A percentile compares a stretch with the other conserved stretches of the same genome.
Conservation (phyloP, 1,140 invertebrate genomes). For the Samia ricini region DNA sequence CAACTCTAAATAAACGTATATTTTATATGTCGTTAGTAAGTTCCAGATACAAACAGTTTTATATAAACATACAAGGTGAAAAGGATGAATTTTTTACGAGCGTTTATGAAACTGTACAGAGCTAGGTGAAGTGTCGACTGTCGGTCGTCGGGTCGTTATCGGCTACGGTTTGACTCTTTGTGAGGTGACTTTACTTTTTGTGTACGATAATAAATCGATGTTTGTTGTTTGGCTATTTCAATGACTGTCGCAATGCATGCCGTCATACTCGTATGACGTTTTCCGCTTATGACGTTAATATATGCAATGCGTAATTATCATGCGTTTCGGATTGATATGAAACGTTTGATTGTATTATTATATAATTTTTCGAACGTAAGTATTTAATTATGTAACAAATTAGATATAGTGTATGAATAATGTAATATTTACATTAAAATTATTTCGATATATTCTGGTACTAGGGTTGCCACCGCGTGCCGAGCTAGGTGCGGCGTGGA, state of each 20-base stretch:
- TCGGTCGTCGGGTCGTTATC: constrained; percentile 29
- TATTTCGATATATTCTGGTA: background rate
- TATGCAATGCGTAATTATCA: background rate
- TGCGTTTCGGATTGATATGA: background rate
- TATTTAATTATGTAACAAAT: background rate
- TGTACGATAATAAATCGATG: constrained; percentile 23
- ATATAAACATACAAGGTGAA: constrained; percentile 3
- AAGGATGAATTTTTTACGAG: background rate
- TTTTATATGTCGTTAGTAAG: background rate
- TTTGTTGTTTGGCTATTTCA: constrained; percentile 10
- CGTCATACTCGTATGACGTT: background rate
- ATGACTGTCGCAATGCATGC: background rate
- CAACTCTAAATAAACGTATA: background rate
- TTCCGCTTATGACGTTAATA: background rate
- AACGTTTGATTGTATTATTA: background rate
- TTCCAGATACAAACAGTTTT: background rate
- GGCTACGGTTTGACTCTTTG: constrained; percentile 2
- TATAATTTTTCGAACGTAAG: background rate
- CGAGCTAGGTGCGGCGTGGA: too few species aligned
- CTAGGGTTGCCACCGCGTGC: too few species aligned
- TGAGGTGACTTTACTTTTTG: constrained; percentile 30
- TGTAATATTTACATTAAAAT: background rate
- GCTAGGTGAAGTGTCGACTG: constrained; percentile 24
- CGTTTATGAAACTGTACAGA: background rate
- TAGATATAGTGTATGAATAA: background rate